Evolutionary conservation across 1,140 invertebrate species (phyloP).

Genomic region (Drosophila ogumai): DNA sequence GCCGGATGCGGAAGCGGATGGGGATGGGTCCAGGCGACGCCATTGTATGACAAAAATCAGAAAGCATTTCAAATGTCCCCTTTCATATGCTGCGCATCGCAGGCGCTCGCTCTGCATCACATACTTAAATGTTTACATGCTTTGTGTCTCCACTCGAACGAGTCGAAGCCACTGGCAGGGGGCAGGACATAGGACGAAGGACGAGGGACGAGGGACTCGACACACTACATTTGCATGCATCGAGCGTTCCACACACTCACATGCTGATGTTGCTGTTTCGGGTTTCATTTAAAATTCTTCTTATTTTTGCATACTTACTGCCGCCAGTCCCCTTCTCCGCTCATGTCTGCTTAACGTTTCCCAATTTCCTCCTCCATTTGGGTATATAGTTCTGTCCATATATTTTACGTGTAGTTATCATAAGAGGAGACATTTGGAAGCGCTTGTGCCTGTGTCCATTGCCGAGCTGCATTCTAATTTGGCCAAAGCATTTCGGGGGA

Average conservation of each 20-base stretch:
- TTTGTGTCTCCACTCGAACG: conserved; percentile 55
- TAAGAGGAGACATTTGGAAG: conserved; percentile 64
- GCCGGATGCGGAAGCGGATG: not conserved
- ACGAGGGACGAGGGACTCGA: conserved; percentile 13
- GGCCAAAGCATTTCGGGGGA: conserved; percentile 16
- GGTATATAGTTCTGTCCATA: conserved; percentile 51
- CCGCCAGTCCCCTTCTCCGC: conserved; percentile 19
- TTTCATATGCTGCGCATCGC: conserved; percentile 79
- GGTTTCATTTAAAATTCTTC: conserved; percentile 78
- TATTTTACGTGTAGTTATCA: conserved; percentile 62
- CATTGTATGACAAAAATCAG: conserved; percentile 75
- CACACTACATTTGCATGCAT: conserved; percentile 74
- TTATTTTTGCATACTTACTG: conserved; percentile 80
- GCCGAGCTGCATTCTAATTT: conserved; percentile 59
- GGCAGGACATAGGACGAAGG: conserved; percentile 9
- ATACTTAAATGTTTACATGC: conserved; percentile 78
- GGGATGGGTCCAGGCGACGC: conserved; percentile 10
- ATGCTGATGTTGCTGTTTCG: conserved; percentile 56
- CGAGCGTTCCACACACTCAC: conserved; percentile 49
- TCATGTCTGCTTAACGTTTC: conserved; percentile 32
- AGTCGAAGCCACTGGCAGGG: conserved; percentile 25
- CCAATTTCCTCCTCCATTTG: conserved; percentile 51
- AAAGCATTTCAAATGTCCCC: conserved; percentile 74
- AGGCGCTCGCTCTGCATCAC: conserved; percentile 53
- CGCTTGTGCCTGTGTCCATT: conserved; percentile 30